Conservation (phyloP, 2,888 invertebrate genomes). For the Sarcophaga caerulescens region DNA sequence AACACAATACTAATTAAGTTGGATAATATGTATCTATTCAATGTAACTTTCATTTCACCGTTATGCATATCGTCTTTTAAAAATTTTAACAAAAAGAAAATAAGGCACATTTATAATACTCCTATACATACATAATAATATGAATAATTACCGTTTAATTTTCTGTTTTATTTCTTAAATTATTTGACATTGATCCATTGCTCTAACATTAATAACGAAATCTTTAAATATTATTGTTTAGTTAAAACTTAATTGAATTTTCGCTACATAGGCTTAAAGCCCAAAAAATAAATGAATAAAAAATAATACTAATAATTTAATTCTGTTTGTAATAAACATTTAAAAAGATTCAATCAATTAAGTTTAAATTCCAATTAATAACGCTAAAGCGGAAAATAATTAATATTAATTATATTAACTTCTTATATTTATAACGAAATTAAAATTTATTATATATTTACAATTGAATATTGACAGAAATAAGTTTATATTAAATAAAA, state of each 20-base stretch:
- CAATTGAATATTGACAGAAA: slow-evolving; percentile 71
- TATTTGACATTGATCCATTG: not conserved
- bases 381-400: slow-evolving; percentile 1
- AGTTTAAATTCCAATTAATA: slow-evolving; percentile 32
- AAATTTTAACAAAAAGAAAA: slow-evolving; percentile 3
- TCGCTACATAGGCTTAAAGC: slow-evolving; percentile 64
- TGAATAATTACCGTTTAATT: slow-evolving; percentile 6
- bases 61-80: slow-evolving; percentile 34
- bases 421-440: slow-evolving; percentile 28
- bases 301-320: slow-evolving; percentile 26
- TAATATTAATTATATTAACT: slow-evolving; percentile 28
- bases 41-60: not conserved
- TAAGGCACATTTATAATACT: not conserved
- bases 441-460: slow-evolving; percentile 63
- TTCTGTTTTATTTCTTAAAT: not conserved
- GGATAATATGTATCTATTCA: not conserved
- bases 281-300: slow-evolving; percentile 37
- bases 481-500: slow-evolving; percentile 23
- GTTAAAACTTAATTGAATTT: slow-evolving; percentile 50
- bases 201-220: not conserved
- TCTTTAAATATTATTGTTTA: slow-evolving; percentile 20
- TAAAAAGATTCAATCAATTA: slow-evolving; percentile 56
- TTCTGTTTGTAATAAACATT: slow-evolving; percentile 40
- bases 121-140: slow-evolving; percentile 8
- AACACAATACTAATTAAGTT: slow-evolving; percentile 56